A percentile compares a stretch with the other conserved stretches of the same genome.
These are phyloP conservation scores for Cuculus canorus DNA, from an alignment of 2,797 vertebrate species.

Conservation along the genomic window DNA sequence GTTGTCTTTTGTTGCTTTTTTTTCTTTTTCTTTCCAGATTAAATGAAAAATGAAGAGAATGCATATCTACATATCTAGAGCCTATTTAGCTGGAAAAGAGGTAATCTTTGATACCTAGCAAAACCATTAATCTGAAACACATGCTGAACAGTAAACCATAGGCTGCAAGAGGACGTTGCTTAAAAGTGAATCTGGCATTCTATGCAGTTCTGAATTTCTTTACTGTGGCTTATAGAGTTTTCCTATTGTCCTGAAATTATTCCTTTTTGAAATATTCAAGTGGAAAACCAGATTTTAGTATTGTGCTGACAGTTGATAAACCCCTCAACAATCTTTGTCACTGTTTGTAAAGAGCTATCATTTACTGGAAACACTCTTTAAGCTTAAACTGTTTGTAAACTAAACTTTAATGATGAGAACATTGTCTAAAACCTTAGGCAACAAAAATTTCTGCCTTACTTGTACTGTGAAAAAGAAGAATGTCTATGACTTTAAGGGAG, in stretches of 20 bases:
- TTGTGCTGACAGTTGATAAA: neutral
- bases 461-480: neutral
- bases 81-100: neutral
- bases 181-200: neutral
- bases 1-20: neutral
- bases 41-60: neutral
- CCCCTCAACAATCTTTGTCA: neutral
- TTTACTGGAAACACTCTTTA: neutral
- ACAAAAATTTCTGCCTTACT: neutral
- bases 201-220: neutral
- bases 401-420: neutral
- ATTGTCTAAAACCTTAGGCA: neutral
- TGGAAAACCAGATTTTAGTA: neutral
- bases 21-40: neutral
- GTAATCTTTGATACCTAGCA: neutral
- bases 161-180: neutral
- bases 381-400: neutral
- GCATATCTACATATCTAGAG: neutral
- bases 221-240: neutral
- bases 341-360: conserved; percentile 7
- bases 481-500: neutral
- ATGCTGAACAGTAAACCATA: neutral
- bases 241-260: neutral
- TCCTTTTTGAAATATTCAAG: neutral
- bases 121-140: neutral